A percentile compares a stretch with the other conserved stretches of the same genome.
phyloP scores from a whole-genome alignment of 1,140 invertebrate genomes.

The Hydropsyche tenuis region DNA sequence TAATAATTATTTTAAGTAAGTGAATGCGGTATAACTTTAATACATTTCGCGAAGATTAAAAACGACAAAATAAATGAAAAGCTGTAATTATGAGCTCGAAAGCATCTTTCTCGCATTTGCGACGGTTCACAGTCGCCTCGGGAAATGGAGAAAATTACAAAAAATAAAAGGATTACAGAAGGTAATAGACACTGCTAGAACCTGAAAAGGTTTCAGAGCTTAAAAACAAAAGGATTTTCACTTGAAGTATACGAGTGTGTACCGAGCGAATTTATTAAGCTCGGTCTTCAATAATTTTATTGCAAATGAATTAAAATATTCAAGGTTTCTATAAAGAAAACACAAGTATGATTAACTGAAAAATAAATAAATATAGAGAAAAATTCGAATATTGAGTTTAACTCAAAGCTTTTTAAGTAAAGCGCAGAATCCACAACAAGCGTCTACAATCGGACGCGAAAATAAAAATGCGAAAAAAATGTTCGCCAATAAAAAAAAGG shows the following conservation, averaged over 20 bases:
- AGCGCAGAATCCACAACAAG: neutral
- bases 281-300: no score
- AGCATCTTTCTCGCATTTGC: neutral
- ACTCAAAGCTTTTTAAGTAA: no score
- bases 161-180: conserved; percentile 12
- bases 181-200: conserved; percentile 12
- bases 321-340: no score
- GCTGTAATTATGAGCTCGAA: neutral
- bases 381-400: no score
- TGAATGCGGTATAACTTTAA: no score
- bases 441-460: neutral
- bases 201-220: neutral
- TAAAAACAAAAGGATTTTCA: no score
- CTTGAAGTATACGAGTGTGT: neutral
- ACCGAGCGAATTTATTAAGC: no score
- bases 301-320: no score
- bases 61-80: conserved; percentile 7
- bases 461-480: neutral
- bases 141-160: conserved; percentile 14
- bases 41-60: neutral
- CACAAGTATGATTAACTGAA: no score
- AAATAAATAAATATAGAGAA: no score
- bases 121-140: neutral
- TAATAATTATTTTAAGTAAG: no score
- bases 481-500: conserved; percentile 4